These are phyloP conservation scores for Trachelus tabidus DNA, from an alignment of 2,888 invertebrate species.

Conservation along the genomic window DNA sequence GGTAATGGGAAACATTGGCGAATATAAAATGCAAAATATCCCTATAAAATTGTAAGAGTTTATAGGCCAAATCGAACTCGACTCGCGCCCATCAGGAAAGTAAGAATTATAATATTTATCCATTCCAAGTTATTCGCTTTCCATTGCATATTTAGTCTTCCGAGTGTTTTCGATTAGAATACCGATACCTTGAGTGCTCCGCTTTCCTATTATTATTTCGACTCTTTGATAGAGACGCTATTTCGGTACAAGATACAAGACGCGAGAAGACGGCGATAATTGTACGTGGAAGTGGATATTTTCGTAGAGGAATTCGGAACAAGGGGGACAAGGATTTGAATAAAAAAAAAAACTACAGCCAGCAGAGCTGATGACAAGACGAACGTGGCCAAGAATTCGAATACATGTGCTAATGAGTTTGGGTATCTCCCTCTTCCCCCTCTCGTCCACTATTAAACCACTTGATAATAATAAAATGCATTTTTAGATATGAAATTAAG, in stretches of 20 bases:
- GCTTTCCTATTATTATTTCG: background rate
- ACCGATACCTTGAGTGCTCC: background rate
- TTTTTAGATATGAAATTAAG: background rate
- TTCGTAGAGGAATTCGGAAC: conserved; percentile 32
- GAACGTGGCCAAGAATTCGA: conserved; percentile 35
- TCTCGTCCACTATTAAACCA: background rate
- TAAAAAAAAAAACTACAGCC: background rate
- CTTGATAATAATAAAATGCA: background rate
- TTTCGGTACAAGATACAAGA: background rate
- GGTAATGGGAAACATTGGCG: background rate
- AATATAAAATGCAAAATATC: background rate
- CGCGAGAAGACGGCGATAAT: background rate
- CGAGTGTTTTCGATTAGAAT: background rate
- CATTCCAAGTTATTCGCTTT: background rate
- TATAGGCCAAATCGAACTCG: background rate
- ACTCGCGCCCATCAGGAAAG: background rate
- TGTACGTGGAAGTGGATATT: conserved; percentile 23
- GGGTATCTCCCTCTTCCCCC: background rate
- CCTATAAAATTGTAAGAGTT: background rate
- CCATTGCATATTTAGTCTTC: background rate
- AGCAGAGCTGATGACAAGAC: conserved; percentile 33
- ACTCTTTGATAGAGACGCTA: background rate
- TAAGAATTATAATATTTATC: background rate
- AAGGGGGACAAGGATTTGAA: background rate
- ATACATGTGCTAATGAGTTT: conserved; percentile 37